Evolutionary conservation across 2,888 invertebrate species (phyloP).

Genomic region (Leptopilina syphax): DNA sequence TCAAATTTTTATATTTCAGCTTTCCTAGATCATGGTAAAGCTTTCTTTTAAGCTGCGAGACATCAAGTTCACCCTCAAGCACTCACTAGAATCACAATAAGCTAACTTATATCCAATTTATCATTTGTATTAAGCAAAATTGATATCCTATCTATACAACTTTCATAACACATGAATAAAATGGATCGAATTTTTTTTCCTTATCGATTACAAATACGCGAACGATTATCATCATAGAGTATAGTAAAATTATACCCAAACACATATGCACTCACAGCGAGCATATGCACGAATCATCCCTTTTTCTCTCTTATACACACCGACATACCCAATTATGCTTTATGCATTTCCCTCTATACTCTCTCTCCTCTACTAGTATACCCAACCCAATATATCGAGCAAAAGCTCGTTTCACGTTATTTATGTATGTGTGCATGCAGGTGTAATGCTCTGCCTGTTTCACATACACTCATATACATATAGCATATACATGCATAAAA

Average conservation of each 20-base stretch:
- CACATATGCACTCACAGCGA: not conserved
- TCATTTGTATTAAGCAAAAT: too few species aligned
- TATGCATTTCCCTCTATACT: conserved; percentile 27
- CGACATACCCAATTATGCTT: conserved; percentile 24
- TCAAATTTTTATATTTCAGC: too few species aligned
- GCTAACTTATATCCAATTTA: too few species aligned
- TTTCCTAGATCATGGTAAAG: too few species aligned
- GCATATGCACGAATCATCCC: conserved; percentile 43
- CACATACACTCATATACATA: conserved; percentile 17
- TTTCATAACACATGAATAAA: too few species aligned
- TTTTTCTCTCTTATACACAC: conserved; percentile 26
- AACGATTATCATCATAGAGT: conserved; percentile 36
- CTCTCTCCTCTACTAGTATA: conserved; percentile 39
- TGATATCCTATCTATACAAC: too few species aligned
- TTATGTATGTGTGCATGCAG: conserved; percentile 32
- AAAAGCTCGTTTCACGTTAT: conserved; percentile 16
- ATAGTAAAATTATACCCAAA: conserved; percentile 45
- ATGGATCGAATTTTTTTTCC: too few species aligned
- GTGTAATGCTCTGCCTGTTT: conserved; percentile 45
- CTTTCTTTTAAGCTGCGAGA: too few species aligned
- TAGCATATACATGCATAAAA: conserved; percentile 28
- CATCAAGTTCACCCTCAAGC: too few species aligned
- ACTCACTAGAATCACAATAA: too few species aligned
- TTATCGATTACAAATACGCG: conserved; percentile 54
- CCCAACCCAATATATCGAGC: conserved; percentile 44